Evolutionary conservation across 2,888 invertebrate genomes (phyloP).

Genomic region (Pseudanteris insignis): DNA sequence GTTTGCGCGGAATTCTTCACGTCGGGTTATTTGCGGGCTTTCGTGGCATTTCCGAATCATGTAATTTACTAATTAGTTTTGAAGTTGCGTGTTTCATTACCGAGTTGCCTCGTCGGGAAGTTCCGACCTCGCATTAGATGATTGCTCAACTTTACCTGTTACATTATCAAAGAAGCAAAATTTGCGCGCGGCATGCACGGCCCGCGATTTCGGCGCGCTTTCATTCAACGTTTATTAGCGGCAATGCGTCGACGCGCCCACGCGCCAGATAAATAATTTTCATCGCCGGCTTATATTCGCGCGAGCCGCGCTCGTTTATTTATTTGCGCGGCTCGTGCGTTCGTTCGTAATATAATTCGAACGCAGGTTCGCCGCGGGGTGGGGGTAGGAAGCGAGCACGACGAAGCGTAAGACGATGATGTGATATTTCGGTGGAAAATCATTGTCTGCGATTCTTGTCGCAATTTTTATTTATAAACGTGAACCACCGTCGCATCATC

Average conservation of each 20-base stretch:
- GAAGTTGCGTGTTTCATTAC: slow-evolving; percentile 46
- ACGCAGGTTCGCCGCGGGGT: too few relatives aligned
- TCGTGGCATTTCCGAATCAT: slow-evolving; percentile 34
- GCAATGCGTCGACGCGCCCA: slow-evolving; percentile 1
- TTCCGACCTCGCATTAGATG: slow-evolving; percentile 43
- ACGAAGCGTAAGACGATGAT: too few relatives aligned
- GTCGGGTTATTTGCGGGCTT: too few relatives aligned
- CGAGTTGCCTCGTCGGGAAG: slow-evolving; percentile 41
- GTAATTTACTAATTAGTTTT: slow-evolving; percentile 47
- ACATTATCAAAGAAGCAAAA: slow-evolving; percentile 43
- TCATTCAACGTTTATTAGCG: slow-evolving; percentile 20
- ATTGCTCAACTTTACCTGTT: slow-evolving; percentile 46
- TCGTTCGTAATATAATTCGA: too few relatives aligned
- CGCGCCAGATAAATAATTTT: slow-evolving; percentile 8
- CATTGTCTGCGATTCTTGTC: too few relatives aligned
- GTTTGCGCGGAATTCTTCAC: slow-evolving; percentile 30
- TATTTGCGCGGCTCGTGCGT: neutral
- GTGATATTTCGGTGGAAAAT: too few relatives aligned
- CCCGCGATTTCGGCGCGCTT: slow-evolving; percentile 15
- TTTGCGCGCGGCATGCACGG: slow-evolving; percentile 24
- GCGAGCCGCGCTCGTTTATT: neutral
- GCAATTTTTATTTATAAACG: too few relatives aligned
- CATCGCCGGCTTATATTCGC: slow-evolving; percentile 2
- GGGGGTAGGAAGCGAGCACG: too few relatives aligned
- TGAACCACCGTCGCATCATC: too few relatives aligned